Conservation (phyloP, 2,797 vertebrate species). For the Otolemur crassicaudatus region DNA sequence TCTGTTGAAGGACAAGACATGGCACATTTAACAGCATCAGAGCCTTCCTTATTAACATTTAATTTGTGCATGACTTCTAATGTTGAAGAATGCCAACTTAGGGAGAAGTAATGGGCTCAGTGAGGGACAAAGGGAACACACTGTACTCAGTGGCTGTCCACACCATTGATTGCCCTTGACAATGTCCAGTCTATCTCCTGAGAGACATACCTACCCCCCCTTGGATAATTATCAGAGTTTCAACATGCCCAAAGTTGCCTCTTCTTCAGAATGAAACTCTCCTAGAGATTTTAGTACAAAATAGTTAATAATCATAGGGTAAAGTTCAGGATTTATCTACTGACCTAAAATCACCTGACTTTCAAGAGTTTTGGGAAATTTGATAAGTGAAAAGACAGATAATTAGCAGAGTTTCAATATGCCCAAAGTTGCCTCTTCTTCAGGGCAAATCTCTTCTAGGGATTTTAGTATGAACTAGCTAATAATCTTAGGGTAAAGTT, state of each 20-base stretch:
- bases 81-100: constrained; percentile 73
- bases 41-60: constrained; percentile 89
- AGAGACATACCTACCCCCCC: neutral
- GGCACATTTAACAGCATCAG: constrained; percentile 87
- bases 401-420: constrained; percentile 1
- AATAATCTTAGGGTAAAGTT: constrained; percentile 47
- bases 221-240: neutral
- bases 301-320: constrained; percentile 21
- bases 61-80: constrained; percentile 87
- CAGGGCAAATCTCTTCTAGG: neutral
- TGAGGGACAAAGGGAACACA: constrained; percentile 83
- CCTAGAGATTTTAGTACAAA: neutral
- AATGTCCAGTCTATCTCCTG: constrained; percentile 29
- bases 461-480: neutral
- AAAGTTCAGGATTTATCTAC: constrained; percentile 56
- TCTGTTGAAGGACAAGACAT: constrained; percentile 81
- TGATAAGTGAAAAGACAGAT: constrained; percentile 39
- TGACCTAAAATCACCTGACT: neutral
- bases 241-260: neutral
- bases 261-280: neutral
- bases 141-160: constrained; percentile 77
- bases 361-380: constrained; percentile 37
- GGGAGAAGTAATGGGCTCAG: constrained; percentile 80
- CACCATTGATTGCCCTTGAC: constrained; percentile 63
- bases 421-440: neutral